A percentile compares a stretch with the other conserved stretches of the same genome.
Conservation (phyloP, 2,113 vertebrate species). For the Heloderma charlesbogerti region DNA sequence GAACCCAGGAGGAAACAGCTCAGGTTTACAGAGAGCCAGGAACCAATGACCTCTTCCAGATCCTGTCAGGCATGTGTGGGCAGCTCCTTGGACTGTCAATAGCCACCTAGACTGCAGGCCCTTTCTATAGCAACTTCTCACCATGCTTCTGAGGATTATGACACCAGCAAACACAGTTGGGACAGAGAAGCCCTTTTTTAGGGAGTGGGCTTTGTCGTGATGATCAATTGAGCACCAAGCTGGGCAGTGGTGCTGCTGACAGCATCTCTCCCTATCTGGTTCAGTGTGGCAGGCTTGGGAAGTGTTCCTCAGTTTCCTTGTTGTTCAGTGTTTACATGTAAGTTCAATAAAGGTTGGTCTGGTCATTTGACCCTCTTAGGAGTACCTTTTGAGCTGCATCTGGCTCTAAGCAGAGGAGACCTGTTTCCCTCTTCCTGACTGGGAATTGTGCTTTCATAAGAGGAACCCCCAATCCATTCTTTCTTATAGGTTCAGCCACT, state of each 20-base stretch:
- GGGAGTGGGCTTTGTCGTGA: slow-evolving; percentile 51
- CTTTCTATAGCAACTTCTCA: slow-evolving; percentile 71
- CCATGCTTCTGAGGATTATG: slow-evolving; percentile 67
- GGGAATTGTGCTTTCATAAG: slow-evolving; percentile 34
- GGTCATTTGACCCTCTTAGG: slow-evolving; percentile 65
- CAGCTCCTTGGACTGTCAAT: slow-evolving; percentile 55
- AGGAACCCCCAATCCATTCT: not conserved
- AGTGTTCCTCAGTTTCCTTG: slow-evolving; percentile 64
- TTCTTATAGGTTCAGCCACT: not conserved
- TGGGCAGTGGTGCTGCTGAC: slow-evolving; percentile 20
- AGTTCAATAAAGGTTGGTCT: slow-evolving; percentile 76
- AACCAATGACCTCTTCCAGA: slow-evolving; percentile 75
- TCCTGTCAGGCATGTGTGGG: slow-evolving; percentile 54
- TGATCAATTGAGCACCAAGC: slow-evolving; percentile 53
- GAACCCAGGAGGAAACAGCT: slow-evolving; percentile 73
- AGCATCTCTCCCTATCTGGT: not conserved
- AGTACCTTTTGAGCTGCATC: slow-evolving; percentile 60
- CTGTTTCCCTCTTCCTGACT: slow-evolving; percentile 18
- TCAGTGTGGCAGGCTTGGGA: slow-evolving; percentile 9
- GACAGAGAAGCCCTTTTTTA: slow-evolving; percentile 41
- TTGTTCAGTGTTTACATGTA: slow-evolving; percentile 77
- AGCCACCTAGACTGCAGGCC: slow-evolving; percentile 65
- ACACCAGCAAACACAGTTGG: slow-evolving; percentile 79
- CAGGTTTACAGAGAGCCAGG: slow-evolving; percentile 78
- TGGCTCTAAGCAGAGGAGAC: slow-evolving; percentile 35